A percentile compares a stretch with the other conserved stretches of the same genome.
These are phyloP conservation scores for Zaprionus bogoriensis DNA, from an alignment of 2,888 invertebrate genomes.

Conservation along the genomic window DNA sequence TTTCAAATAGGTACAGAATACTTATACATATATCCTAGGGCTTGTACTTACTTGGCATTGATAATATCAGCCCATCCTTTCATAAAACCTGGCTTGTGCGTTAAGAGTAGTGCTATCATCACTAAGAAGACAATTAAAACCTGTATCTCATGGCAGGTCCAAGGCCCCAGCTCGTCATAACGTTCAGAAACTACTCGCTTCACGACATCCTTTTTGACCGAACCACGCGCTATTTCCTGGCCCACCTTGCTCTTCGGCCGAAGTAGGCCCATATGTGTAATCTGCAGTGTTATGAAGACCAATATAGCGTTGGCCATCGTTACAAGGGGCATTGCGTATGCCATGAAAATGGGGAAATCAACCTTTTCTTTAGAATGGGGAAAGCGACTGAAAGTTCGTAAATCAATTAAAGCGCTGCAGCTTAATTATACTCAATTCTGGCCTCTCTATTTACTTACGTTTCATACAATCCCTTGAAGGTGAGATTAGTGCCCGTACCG, in stretches of 20 bases:
- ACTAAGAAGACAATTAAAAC: conserved; percentile 88
- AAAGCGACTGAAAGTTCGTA: conserved; percentile 62
- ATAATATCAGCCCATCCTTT: conserved; percentile 89
- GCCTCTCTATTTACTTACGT: conserved; percentile 82
- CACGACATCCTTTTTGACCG: conserved; percentile 86
- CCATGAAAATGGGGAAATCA: conserved; percentile 66
- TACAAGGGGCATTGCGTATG: conserved; percentile 61
- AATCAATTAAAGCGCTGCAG: no score
- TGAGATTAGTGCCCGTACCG: conserved; percentile 91
- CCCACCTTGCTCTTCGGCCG: conserved; percentile 55
- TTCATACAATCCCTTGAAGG: conserved; percentile 90
- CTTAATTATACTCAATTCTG: no score
- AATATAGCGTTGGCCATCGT: conserved; percentile 39
- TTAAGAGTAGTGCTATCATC: conserved; percentile 92
- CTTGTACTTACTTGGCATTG: conserved; percentile 51
- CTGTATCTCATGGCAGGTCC: conserved; percentile 89
- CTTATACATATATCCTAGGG: no score
- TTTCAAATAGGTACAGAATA: no score
- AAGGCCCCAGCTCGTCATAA: conserved; percentile 88
- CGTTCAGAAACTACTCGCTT: conserved; percentile 80
- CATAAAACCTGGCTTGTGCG: conserved; percentile 92
- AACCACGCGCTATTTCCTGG: conserved; percentile 77
- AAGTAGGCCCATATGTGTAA: conserved; percentile 75
- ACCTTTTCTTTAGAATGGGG: conserved; percentile 59
- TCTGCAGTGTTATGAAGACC: conserved; percentile 57